phyloP scores from a whole-genome alignment of 1,140 invertebrate genomes.

The Microplitis demolitor region DNA sequence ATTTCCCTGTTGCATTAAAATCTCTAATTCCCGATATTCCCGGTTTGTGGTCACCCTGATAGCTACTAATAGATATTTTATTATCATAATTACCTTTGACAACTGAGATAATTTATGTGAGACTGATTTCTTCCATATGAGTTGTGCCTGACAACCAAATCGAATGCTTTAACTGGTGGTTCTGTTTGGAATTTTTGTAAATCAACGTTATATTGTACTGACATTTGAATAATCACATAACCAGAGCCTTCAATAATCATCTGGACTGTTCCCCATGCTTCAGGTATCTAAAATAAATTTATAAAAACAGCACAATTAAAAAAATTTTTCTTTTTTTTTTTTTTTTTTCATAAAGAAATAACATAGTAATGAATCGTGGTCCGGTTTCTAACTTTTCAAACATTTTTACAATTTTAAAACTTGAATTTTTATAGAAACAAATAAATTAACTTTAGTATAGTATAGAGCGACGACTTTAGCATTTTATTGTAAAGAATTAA shows the following conservation, averaged over 20 bases:
- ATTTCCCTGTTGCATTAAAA: too few species aligned
- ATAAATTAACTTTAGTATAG: too few species aligned
- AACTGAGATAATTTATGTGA: constrained; percentile 82
- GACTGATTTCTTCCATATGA: constrained; percentile 93
- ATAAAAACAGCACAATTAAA: constrained; percentile 20
- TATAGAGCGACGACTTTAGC: too few species aligned
- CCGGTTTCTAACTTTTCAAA: not conserved
- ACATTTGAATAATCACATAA: constrained; percentile 90
- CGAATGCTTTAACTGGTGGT: constrained; percentile 81
- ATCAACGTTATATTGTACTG: constrained; percentile 95
- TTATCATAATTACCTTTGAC: constrained; percentile 71
- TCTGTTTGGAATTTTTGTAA: constrained; percentile 82
- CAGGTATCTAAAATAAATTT: constrained; percentile 70
- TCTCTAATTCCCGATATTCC: too few species aligned
- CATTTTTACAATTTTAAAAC: not conserved
- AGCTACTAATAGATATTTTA: not conserved
- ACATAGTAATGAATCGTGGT: not conserved
- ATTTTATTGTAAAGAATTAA: too few species aligned
- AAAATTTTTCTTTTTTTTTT: not conserved
- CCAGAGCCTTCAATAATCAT: constrained; percentile 89
- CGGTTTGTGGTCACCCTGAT: too few species aligned
- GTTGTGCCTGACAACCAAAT: constrained; percentile 71
- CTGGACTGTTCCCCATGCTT: constrained; percentile 91
- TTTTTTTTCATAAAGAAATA: constrained; percentile 7
- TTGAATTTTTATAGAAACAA: too few species aligned